phyloP scores from a whole-genome alignment of 2,113 vertebrate genomes.

The Rissa tridactyla region DNA sequence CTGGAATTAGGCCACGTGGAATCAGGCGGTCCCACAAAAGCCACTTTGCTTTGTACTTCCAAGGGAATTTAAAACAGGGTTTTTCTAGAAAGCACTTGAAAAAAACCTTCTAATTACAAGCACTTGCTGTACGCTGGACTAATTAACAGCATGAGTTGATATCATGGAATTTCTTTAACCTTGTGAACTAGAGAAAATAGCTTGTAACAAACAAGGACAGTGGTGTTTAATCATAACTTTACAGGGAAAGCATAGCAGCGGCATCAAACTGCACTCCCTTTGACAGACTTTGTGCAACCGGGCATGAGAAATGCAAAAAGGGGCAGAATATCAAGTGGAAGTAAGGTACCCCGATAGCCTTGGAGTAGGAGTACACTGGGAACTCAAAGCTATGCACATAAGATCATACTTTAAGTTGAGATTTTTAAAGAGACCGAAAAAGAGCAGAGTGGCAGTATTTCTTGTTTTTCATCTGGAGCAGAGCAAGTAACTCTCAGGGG shows the following conservation, averaged over 20 bases:
- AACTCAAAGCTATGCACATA: neutral
- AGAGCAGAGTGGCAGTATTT: neutral
- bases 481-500: neutral
- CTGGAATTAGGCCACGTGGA: neutral
- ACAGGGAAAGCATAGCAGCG: neutral
- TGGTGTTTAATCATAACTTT: neutral
- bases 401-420: neutral
- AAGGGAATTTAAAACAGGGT: neutral
- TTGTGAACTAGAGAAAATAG: neutral
- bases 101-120: neutral
- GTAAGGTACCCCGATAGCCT: neutral
- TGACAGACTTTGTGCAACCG: neutral
- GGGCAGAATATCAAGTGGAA: neutral
- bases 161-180: neutral
- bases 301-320: neutral
- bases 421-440: neutral
- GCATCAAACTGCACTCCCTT: neutral
- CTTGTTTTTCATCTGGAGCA: neutral
- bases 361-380: neutral
- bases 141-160: neutral
- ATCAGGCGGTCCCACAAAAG: neutral
- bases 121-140: neutral
- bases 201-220: neutral
- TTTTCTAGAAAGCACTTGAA: neutral
- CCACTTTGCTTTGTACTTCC: neutral